Conservation (phyloP, 37 sponge, comb jelly and placozoan genomes). For the Halichondria panicea region DNA sequence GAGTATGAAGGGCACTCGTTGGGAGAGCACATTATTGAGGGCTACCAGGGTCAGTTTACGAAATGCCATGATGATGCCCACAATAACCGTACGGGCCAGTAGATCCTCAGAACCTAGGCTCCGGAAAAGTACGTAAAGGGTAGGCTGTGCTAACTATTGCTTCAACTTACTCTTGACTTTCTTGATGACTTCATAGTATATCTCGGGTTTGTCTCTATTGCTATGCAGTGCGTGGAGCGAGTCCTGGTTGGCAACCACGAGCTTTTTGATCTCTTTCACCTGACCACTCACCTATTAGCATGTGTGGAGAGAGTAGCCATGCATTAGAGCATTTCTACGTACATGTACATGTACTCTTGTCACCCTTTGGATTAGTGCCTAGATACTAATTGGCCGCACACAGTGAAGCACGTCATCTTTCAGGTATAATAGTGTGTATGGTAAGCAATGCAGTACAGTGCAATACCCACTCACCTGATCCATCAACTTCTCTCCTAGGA, state of each 20-base stretch:
- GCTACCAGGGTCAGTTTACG: constrained; percentile 72
- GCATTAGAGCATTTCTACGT: background rate
- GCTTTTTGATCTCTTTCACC: constrained; percentile 87
- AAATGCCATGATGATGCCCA: constrained; percentile 85
- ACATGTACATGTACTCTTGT: background rate
- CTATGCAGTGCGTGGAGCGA: constrained; percentile 78
- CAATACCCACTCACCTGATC: constrained; percentile 59
- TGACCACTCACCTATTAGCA: constrained; percentile 66
- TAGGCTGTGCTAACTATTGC: background rate
- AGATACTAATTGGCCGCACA: too few species aligned
- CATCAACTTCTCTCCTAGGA: constrained; percentile 87
- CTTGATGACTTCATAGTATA: constrained; percentile 64
- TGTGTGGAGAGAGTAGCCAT: background rate
- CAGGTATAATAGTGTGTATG: background rate
- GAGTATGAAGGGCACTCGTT: constrained; percentile 72
- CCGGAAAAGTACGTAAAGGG: background rate
- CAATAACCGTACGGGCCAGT: constrained; percentile 57
- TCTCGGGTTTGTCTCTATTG: constrained; percentile 88
- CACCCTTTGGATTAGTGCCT: too few species aligned
- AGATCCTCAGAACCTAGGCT: constrained; percentile 76
- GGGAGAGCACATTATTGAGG: constrained; percentile 66
- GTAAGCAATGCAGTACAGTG: background rate
- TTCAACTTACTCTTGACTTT: constrained; percentile 64
- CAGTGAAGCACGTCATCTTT: too few species aligned
- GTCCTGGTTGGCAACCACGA: constrained; percentile 85